Conservation (phyloP, 2,888 invertebrate species). For the Cryptocephalus primarius region DNA sequence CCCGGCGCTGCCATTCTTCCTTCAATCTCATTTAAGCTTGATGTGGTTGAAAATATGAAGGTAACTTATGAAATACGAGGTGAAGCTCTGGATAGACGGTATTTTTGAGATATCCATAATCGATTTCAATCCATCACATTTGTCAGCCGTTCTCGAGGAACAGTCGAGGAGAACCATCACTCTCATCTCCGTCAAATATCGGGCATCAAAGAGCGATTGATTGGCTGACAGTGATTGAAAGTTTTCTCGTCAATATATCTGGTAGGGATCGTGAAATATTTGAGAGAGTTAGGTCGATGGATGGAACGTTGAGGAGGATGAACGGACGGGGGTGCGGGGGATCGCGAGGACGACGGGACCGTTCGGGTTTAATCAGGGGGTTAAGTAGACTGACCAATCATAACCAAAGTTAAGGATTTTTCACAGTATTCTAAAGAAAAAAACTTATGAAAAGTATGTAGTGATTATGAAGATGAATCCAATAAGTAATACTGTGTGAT, state of each 20-base stretch:
- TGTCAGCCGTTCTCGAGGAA: slow-evolving; percentile 31
- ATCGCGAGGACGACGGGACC: no score
- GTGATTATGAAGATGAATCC: no score
- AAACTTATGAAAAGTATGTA: no score
- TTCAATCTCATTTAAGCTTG: slow-evolving; percentile 3
- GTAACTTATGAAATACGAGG: slow-evolving; percentile 10
- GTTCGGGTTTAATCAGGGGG: no score
- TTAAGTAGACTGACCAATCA: no score
- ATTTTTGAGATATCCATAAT: slow-evolving; percentile 25
- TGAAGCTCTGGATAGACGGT: slow-evolving; percentile 9
- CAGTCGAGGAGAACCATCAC: slow-evolving; percentile 17
- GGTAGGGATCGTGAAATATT: slow-evolving; percentile 9
- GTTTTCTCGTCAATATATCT: slow-evolving; percentile 26
- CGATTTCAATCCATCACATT: slow-evolving; percentile 35
- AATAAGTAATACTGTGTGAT: no score
- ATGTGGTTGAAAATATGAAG: slow-evolving; percentile 5
- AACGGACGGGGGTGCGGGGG: no score
- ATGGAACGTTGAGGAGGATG: no score
- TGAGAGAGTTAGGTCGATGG: no score
- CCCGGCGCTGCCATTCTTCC: neutral
- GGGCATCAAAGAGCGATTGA: slow-evolving; percentile 34
- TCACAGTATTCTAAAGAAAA: no score
- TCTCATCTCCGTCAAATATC: slow-evolving; percentile 24
- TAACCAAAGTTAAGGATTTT: no score
- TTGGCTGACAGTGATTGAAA: slow-evolving; percentile 36